phyloP scores from a whole-genome alignment of 1,140 invertebrate species.

The Phthorimaea operculella region DNA sequence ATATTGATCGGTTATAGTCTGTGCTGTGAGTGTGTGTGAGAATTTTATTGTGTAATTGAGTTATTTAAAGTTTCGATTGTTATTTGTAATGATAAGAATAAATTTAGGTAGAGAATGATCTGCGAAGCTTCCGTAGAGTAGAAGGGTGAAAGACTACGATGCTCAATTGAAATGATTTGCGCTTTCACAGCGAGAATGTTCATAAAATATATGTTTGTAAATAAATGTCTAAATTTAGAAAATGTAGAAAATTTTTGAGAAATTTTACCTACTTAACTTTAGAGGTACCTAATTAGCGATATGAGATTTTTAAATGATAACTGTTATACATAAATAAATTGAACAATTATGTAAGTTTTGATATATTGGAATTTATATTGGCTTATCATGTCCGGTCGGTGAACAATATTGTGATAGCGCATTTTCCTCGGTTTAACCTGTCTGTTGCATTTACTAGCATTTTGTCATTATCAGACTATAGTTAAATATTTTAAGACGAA shows the following conservation, averaged over 20 bases:
- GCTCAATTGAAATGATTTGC: slow-evolving; percentile 61
- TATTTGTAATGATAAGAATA: slow-evolving; percentile 31
- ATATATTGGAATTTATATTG: slow-evolving; percentile 56
- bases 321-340: slow-evolving; percentile 52
- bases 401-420: slow-evolving; percentile 57
- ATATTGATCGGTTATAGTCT: slow-evolving; percentile 48
- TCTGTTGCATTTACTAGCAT: slow-evolving; percentile 66
- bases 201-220: slow-evolving; percentile 46
- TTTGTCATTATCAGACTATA: slow-evolving; percentile 43
- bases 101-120: slow-evolving; percentile 27
- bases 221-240: slow-evolving; percentile 57
- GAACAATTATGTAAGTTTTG: slow-evolving; percentile 48
- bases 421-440: slow-evolving; percentile 47
- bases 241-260: slow-evolving; percentile 50
- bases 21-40: slow-evolving; percentile 60
- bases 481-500: slow-evolving; percentile 55
- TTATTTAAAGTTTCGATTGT: slow-evolving; percentile 60
- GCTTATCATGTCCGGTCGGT: slow-evolving; percentile 44
- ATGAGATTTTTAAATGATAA: slow-evolving; percentile 57
- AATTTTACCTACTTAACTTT: slow-evolving; percentile 46
- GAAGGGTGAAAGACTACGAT: slow-evolving; percentile 35
- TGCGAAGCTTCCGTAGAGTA: slow-evolving; percentile 32
- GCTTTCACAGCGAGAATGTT: slow-evolving; percentile 60
- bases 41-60: slow-evolving; percentile 55
- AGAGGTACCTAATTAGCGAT: slow-evolving; percentile 60